Conservation (phyloP, 2,113 vertebrate genomes). For the Hydrochoerus hydrochaeris region DNA sequence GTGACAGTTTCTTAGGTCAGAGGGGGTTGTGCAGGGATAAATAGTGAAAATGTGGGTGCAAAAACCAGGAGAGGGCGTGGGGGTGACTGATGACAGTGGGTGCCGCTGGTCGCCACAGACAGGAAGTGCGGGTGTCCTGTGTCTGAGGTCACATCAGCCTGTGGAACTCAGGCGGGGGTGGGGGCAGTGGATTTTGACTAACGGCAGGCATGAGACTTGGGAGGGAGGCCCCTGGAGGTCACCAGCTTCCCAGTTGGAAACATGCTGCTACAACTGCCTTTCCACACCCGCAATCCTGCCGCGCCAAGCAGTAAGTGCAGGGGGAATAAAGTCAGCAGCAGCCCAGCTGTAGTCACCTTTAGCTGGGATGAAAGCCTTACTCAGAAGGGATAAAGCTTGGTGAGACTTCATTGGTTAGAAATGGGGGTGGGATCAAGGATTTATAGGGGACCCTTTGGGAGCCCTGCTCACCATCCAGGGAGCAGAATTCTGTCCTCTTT, state of each 20-base stretch:
- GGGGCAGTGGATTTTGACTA: neutral
- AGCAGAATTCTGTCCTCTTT: neutral
- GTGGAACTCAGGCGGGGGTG: slow-evolving; percentile 1
- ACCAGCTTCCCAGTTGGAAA: neutral
- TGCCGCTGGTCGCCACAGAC: neutral
- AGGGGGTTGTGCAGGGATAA: neutral
- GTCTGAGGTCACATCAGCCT: neutral
- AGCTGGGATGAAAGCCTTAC: neutral
- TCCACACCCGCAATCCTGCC: neutral
- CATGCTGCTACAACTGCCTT: neutral
- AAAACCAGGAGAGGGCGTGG: neutral
- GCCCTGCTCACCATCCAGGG: neutral
- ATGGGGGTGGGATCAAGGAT: neutral
- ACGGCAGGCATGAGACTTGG: neutral
- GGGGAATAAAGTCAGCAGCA: neutral
- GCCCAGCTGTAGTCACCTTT: neutral
- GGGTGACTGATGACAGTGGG: neutral
- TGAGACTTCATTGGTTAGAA: neutral
- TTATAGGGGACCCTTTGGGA: neutral
- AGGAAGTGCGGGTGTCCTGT: slow-evolving; percentile 46
- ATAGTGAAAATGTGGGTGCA: slow-evolving; percentile 11
- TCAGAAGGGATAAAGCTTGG: neutral
- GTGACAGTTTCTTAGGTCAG: neutral
- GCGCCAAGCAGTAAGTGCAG: neutral
- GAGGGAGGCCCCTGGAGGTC: neutral